These are phyloP conservation scores for Pyrochroa serraticornis DNA, from an alignment of 2,888 invertebrate genomes.

Conservation along the genomic window DNA sequence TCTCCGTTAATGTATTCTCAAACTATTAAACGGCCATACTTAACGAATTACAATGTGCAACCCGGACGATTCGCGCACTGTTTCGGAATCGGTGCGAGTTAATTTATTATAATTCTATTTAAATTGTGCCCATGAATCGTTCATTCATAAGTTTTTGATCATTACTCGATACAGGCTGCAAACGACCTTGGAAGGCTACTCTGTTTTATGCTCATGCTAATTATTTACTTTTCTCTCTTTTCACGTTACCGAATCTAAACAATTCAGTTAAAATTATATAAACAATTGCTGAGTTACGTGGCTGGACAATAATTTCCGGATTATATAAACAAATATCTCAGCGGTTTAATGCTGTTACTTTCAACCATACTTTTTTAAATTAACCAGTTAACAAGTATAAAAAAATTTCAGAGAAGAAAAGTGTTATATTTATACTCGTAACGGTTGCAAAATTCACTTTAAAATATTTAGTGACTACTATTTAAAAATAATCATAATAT, in stretches of 20 bases:
- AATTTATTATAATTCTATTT: slow-evolving; percentile 46
- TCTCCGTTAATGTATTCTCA: slow-evolving; percentile 44
- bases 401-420: too few species aligned
- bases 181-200: slow-evolving; percentile 27
- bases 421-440: too few species aligned
- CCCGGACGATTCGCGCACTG: too few species aligned
- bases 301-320: too few species aligned
- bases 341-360: too few species aligned
- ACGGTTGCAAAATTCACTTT: too few species aligned
- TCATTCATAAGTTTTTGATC: slow-evolving; percentile 43
- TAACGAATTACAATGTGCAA: slow-evolving; percentile 35
- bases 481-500: too few species aligned
- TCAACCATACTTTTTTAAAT: too few species aligned
- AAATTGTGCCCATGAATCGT: slow-evolving; percentile 44
- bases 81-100: slow-evolving; percentile 23
- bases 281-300: not conserved
- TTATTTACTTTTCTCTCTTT: slow-evolving; percentile 31
- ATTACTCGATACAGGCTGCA: slow-evolving; percentile 30
- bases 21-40: slow-evolving; percentile 44
- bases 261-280: slow-evolving; percentile 3
- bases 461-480: too few species aligned
- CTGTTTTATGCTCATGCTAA: slow-evolving; percentile 24
- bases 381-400: too few species aligned
- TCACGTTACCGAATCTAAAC: slow-evolving; percentile 15
- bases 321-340: too few species aligned